Evolutionary conservation across 2,888 invertebrate genomes (phyloP).

Genomic region (Eupithecia vulgata): DNA sequence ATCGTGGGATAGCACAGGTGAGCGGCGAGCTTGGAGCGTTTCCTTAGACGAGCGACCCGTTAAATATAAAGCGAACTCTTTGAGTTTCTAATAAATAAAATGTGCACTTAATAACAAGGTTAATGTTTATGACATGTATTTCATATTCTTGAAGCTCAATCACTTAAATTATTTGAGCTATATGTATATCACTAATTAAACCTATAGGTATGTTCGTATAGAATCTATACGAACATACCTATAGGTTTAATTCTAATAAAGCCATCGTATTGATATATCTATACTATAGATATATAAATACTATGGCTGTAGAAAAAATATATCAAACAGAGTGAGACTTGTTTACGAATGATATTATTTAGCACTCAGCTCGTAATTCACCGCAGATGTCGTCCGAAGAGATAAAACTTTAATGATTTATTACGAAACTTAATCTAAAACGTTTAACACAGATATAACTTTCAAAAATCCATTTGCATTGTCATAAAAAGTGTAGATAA

Average conservation of each 20-base stretch:
- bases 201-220: not conserved
- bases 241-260: no score
- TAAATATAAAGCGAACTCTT: constrained; percentile 54
- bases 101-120: constrained; percentile 6
- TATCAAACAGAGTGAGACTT: constrained; percentile 37
- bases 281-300: no score
- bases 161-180: not conserved
- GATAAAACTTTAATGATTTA: constrained; percentile 55
- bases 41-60: constrained; percentile 60
- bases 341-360: constrained; percentile 13
- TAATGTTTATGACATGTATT: constrained; percentile 4
- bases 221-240: no score
- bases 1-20: constrained; percentile 79
- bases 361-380: constrained; percentile 22
- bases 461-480: constrained; percentile 76
- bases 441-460: constrained; percentile 71
- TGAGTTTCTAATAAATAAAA: constrained; percentile 37
- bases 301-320: not conserved
- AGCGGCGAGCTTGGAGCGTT: constrained; percentile 74
- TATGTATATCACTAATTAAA: not conserved
- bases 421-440: constrained; percentile 54
- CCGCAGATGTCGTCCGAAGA: constrained; percentile 48
- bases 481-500: constrained; percentile 76
- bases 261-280: no score
- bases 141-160: not conserved